A percentile compares a stretch with the other conserved stretches of the same genome.
These are phyloP conservation scores for Meteorus sp. DNA, from an alignment of 1,140 invertebrate genomes.

Conservation along the genomic window DNA sequence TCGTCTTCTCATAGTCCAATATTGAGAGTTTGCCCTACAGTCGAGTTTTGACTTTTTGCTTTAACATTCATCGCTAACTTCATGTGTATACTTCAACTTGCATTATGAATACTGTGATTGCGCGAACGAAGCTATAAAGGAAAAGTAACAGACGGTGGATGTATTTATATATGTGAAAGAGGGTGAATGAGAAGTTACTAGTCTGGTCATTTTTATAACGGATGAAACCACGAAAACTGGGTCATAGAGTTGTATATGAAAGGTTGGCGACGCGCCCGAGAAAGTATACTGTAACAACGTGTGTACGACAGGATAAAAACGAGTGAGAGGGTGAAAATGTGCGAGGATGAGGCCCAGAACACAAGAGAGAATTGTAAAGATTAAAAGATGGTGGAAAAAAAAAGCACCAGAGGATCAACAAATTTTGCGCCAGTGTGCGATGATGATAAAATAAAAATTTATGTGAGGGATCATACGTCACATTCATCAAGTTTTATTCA, in stretches of 20 bases:
- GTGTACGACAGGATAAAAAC: no score
- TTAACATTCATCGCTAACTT: conserved; percentile 12
- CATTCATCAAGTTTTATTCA: no score
- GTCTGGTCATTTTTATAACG: neutral
- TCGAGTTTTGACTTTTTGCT: conserved; percentile 28
- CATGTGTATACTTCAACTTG: conserved; percentile 13
- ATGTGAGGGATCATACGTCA: no score
- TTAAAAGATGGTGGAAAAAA: no score
- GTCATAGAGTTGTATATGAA: conserved; percentile 23
- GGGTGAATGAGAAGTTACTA: no score
- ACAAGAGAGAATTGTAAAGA: no score
- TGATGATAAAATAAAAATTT: no score
- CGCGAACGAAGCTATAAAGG: conserved; percentile 12
- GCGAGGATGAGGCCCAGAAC: no score
- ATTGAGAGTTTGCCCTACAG: conserved; percentile 20
- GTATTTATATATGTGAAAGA: neutral
- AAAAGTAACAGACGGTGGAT: conserved; percentile 6
- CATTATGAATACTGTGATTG: conserved; percentile 47
- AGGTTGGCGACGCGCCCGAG: conserved; percentile 3
- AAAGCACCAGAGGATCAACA: no score
- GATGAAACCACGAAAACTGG: conserved; percentile 12
- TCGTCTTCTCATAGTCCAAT: conserved; percentile 27
- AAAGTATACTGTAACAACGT: neutral
- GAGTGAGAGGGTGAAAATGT: no score
- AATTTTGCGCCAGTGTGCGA: no score